phyloP scores from a whole-genome alignment of 2,113 vertebrate genomes.

The Parotia lawesii region DNA sequence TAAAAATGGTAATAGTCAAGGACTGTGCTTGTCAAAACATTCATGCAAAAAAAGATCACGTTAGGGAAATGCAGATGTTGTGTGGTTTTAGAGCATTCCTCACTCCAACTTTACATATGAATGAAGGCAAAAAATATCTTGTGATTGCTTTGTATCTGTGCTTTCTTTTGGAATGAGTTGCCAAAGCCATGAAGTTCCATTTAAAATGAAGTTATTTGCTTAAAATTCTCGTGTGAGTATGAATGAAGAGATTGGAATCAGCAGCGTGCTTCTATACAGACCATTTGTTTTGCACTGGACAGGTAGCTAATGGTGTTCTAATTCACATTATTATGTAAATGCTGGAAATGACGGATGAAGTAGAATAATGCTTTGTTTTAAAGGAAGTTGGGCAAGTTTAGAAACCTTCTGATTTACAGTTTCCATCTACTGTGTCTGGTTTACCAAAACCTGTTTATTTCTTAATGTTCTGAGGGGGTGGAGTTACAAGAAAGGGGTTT shows the following conservation, averaged over 20 bases:
- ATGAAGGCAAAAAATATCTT: not conserved
- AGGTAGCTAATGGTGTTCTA: not conserved
- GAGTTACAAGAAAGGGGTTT: not conserved
- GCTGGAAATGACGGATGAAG: not conserved
- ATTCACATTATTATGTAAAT: not conserved
- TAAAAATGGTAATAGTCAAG: not conserved
- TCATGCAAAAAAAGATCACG: not conserved
- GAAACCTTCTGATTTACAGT: not conserved
- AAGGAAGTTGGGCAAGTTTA: not conserved
- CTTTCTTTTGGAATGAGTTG: not conserved
- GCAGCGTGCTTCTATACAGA: not conserved
- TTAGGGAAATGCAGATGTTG: not conserved
- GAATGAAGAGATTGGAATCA: not conserved
- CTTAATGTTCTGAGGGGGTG: not conserved
- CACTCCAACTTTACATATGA: not conserved
- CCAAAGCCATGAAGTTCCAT: not conserved
- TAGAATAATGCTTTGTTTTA: not conserved
- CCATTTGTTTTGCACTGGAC: not conserved
- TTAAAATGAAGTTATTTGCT: not conserved
- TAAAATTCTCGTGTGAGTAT: not conserved
- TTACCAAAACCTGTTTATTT: not conserved
- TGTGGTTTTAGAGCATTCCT: not conserved
- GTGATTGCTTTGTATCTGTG: not conserved
- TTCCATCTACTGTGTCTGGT: not conserved
- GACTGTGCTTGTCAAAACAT: not conserved